Evolutionary conservation across 2,888 invertebrate genomes (phyloP), one percentile per base, ranked within the genome.

Genomic region (Notodonta ziczac): DNA sequence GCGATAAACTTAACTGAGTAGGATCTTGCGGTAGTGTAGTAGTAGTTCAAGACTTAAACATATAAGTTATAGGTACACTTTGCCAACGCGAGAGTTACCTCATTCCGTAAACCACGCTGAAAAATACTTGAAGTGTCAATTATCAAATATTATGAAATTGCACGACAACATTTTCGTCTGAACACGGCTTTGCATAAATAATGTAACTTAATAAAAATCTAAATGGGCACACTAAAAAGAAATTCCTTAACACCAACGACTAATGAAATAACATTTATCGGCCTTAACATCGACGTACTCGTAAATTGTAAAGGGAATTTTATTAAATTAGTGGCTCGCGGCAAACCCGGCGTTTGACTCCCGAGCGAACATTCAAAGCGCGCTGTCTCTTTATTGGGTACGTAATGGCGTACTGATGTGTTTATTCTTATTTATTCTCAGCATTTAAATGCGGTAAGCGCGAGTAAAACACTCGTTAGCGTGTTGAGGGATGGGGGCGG

Each of bases 371-470:
- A 67, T 64, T 70, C 61, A 58, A 65, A 69, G 66, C 60, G 58
- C 67, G 57, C 61, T 40, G 57, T 9, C 56, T 69, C 57, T 76
- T 76, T 73, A 72, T 76, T 69, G 63, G 60, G 35, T 65, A 63
- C 60, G 58, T 66, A 66, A 72, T 63, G 64, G 56, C 50, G 53
- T 57, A 72, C 55, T 63, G 74, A 77, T 69, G 73, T 73, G 60
- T 78, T 76, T 76, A 78, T 74, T 68, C 67, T 61, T 73, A 70
- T 78, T 76, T 78, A 74, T 74, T 71, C 63, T 53, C 62, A 65
- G 64, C 63, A 67, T 76, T 76, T 72, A 62, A 66, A 77, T 70
- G 73, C 70, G 69, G 72, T 61, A 62, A 42, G 58, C 61, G 63
- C 59, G 60, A 65, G 67, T 69, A 66, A 67, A 73, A 72, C 65